Evolutionary conservation across 2,113 vertebrate species (phyloP).

Genomic region (Misgurnus anguillicaudatus): DNA sequence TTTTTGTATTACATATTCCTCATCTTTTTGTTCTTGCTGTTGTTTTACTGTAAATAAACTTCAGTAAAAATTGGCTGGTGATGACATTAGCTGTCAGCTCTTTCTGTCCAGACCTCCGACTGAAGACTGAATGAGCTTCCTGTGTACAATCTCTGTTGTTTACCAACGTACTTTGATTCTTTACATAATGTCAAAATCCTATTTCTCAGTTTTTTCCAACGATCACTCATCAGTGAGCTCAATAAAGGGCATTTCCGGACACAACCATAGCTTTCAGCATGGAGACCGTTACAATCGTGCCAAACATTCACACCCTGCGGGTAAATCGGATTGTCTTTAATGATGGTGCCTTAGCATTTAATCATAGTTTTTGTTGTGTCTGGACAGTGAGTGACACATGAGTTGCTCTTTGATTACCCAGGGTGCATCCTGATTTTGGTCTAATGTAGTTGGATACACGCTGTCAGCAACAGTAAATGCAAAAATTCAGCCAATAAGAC

Average conservation of each 20-base stretch:
- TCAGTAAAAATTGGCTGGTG: neutral
- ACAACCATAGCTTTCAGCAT: neutral
- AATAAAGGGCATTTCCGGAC: neutral
- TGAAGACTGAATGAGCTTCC: neutral
- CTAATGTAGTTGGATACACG: slow-evolving; percentile 10
- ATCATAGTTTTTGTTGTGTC: slow-evolving; percentile 10
- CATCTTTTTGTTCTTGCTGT: neutral
- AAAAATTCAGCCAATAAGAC: neutral
- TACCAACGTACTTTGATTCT: neutral
- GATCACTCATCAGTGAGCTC: slow-evolving; percentile 4
- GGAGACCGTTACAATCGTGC: neutral
- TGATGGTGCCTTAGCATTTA: neutral
- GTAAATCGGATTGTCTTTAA: neutral
- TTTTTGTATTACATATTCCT: neutral
- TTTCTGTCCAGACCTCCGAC: neutral
- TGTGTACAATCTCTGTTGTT: slow-evolving; percentile 7
- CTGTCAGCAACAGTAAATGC: neutral
- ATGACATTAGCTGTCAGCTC: neutral
- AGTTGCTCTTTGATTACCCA: slow-evolving; percentile 40
- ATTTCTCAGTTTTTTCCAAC: neutral
- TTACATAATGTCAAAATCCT: slow-evolving; percentile 19
- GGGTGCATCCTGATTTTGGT: slow-evolving; percentile 14
- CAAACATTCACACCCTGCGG: neutral
- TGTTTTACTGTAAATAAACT: neutral
- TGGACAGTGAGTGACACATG: slow-evolving; percentile 40